phyloP scores from a whole-genome alignment of 2,888 invertebrate genomes.

The Agrotis clavis region DNA sequence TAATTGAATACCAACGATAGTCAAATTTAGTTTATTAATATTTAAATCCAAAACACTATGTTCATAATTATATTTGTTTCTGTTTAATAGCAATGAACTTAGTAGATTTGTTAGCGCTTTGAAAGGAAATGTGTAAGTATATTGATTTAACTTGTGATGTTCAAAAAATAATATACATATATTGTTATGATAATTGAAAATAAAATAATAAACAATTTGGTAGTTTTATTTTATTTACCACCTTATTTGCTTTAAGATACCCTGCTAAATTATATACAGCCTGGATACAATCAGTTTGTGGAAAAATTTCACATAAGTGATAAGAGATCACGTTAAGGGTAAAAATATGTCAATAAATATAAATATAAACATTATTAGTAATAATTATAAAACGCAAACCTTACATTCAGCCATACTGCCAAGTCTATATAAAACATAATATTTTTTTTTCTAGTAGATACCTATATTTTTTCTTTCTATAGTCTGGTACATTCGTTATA shows the following conservation, averaged over 20 bases:
- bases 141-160: background rate
- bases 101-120: slow-evolving; percentile 9
- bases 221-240: slow-evolving; percentile 12
- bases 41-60: slow-evolving; percentile 12
- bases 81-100: too few species aligned
- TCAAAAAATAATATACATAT: slow-evolving; percentile 4
- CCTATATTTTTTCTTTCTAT: too few species aligned
- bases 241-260: background rate
- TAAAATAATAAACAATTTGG: slow-evolving; percentile 16
- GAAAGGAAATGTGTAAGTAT: background rate
- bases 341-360: too few species aligned
- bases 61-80: background rate
- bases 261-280: background rate
- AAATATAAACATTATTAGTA: too few species aligned
- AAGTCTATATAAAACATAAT: too few species aligned
- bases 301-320: too few species aligned
- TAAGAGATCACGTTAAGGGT: too few species aligned
- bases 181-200: slow-evolving; percentile 3
- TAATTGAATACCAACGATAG: too few species aligned
- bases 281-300: background rate
- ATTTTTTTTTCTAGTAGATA: too few species aligned
- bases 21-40: background rate
- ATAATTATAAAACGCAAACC: too few species aligned
- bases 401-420: too few species aligned
- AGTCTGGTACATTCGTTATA: too few species aligned